Percentiles rank a stretch among this genome's conserved stretches.
These are phyloP conservation scores for Heloderma charlesbogerti DNA, from an alignment of 2,113 vertebrate species.

Conservation along the genomic window DNA sequence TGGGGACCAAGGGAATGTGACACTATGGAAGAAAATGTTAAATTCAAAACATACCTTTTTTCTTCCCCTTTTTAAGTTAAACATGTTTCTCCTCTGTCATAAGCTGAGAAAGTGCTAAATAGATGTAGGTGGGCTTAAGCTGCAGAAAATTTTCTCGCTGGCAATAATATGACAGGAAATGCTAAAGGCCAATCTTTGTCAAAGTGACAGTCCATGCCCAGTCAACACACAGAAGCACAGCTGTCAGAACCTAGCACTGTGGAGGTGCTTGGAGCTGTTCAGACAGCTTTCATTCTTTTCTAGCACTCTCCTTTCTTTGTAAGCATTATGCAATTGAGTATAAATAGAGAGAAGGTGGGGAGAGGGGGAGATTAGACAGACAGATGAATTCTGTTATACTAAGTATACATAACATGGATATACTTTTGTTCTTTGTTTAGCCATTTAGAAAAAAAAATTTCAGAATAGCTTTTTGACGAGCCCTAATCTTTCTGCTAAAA, in stretches of 20 bases:
- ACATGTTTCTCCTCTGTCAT: constrained; percentile 51
- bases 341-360: neutral
- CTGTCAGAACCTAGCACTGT: neutral
- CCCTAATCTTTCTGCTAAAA: neutral
- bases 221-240: neutral
- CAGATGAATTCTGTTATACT: neutral
- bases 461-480: neutral
- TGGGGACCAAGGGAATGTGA: too few relatives aligned
- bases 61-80: constrained; percentile 45
- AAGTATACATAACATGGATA: neutral
- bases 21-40: constrained; percentile 51
- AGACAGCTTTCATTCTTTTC: neutral
- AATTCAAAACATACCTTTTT: constrained; percentile 56
- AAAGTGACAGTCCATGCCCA: constrained; percentile 45
- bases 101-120: constrained; percentile 51
- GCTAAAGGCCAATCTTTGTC: constrained; percentile 33
- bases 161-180: constrained; percentile 48
- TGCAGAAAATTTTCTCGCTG: constrained; percentile 48
- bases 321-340: neutral
- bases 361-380: neutral
- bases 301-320: neutral
- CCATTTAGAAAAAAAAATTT: neutral
- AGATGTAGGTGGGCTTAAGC: constrained; percentile 49
- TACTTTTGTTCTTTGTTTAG: neutral
- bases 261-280: neutral